These are phyloP conservation scores for Arrhamphus sclerolepis DNA, from an alignment of 2,797 vertebrate genomes.

Conservation along the genomic window DNA sequence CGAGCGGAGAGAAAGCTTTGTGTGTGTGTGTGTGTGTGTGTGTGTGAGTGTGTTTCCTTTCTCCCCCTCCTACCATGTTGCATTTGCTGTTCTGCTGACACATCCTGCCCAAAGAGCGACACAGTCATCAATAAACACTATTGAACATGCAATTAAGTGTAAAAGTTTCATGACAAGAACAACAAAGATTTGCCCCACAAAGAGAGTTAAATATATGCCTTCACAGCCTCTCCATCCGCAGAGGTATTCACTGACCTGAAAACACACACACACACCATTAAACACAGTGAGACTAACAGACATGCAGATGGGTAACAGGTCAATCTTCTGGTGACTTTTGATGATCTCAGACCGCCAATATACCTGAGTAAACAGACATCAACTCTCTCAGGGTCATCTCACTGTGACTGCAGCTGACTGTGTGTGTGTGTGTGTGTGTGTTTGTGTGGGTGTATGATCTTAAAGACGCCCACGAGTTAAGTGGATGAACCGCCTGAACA, in stretches of 20 bases:
- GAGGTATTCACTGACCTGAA: background rate
- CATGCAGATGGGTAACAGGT: background rate
- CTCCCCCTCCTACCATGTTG: conserved; percentile 20
- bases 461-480: conserved; percentile 38
- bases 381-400: conserved; percentile 33
- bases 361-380: conserved; percentile 39
- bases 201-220: conserved; percentile 2
- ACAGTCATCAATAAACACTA: conserved; percentile 6
- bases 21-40: conserved; percentile 12
- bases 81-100: conserved; percentile 40
- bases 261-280: background rate
- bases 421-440: conserved; percentile 26
- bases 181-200: background rate
- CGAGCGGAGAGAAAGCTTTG: conserved; percentile 10
- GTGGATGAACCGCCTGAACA: conserved; percentile 23
- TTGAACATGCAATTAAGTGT: background rate
- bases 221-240: conserved; percentile 15
- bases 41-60: conserved; percentile 34
- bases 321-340: conserved; percentile 22
- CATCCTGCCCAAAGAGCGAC: conserved; percentile 19
- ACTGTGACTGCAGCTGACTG: conserved; percentile 3
- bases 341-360: conserved; percentile 41
- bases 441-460: conserved; percentile 5
- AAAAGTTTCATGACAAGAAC: background rate
- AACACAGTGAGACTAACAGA: conserved; percentile 3